These are phyloP conservation scores for Acrossocheilus wenchowensis DNA, from an alignment of 2,797 vertebrate species.

Conservation along the genomic window DNA sequence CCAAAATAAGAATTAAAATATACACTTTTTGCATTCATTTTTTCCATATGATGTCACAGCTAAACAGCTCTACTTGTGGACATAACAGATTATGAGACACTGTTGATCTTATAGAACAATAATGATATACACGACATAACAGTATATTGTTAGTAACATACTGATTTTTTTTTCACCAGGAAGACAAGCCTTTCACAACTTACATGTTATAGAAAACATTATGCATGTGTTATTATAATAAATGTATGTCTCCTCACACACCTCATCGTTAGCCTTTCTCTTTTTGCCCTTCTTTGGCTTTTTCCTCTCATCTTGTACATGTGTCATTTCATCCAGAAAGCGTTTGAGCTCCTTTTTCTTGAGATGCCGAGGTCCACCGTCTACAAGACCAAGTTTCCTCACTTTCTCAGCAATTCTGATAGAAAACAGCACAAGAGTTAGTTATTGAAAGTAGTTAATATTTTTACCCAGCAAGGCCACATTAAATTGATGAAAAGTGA, in stretches of 20 bases:
- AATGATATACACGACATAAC: not conserved
- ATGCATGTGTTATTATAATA: not conserved
- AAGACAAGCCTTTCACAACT: not conserved
- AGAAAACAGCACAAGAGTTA: not conserved
- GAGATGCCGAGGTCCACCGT: not conserved
- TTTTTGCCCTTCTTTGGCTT: not conserved
- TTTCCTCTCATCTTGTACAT: constrained; percentile 6
- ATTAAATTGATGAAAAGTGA: not conserved
- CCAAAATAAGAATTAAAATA: too few species aligned
- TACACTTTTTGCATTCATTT: too few species aligned
- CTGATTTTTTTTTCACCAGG: not conserved
- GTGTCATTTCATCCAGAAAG: not conserved
- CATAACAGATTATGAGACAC: not conserved
- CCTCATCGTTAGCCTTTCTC: not conserved
- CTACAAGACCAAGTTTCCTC: not conserved
- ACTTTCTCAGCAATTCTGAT: not conserved
- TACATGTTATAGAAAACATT: not conserved
- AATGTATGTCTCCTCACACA: not conserved
- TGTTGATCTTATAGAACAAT: not conserved
- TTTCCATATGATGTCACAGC: too few species aligned
- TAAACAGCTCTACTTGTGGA: too few species aligned
- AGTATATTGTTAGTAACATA: too few species aligned
- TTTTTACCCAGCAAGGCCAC: not conserved
- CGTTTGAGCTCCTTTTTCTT: not conserved
- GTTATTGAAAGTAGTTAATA: not conserved